Evolutionary conservation across 2,797 vertebrate species (phyloP), one percentile per base, ranked within the genome.

Genomic region (Telmatherina bonti): DNA sequence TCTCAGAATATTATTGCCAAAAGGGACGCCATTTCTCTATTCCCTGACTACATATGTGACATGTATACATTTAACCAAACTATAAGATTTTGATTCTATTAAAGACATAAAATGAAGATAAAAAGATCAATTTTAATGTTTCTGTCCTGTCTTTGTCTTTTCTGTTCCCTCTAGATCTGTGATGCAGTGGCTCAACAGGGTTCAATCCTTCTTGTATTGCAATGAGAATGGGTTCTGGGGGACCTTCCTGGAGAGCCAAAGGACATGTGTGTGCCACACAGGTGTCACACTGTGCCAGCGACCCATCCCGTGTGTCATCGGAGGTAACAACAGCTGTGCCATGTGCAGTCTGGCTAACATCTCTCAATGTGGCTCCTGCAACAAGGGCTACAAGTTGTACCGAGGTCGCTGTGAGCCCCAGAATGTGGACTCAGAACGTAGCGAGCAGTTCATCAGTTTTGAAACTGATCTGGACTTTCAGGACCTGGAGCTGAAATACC

Each of bases 301-400:
- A 27, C 96, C 98, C 52, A 97, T 99, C 78, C 98, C 98, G 0
- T 99, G 98, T 72, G 93, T 98, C 89, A 99, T 99, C 0, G 98
- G 98, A 0, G 97, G 97, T 64, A 99, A 99, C 95, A 98, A 98
- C 93, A 99, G 97, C 92, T 99, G 98, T 20, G 98, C 98, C 91
- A 99, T 99, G 98, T 99, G 98, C 93, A 99, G 98, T 86, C 93
- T 99, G 79, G 96, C 97, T 85, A 99, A 99, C 95, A 99, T 99
- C 89, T 99, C 98, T 0, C 96, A 98, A 81, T 99, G 98, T 0
- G 98, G 98, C 87, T 99, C 98, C 5, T 99, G 98, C 93, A 99
- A 99, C 96, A 99, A 99, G 92, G 98, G 98, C 91, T 99, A 97
- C 88, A 98, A 98, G 94, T 92, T 99, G 86, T 99, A 98, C 79